Percentiles rank a stretch among this genome's conserved stretches.
Evolutionary conservation across 2,888 invertebrate species (phyloP).

Genomic region (Temnothorax ravouxi): DNA sequence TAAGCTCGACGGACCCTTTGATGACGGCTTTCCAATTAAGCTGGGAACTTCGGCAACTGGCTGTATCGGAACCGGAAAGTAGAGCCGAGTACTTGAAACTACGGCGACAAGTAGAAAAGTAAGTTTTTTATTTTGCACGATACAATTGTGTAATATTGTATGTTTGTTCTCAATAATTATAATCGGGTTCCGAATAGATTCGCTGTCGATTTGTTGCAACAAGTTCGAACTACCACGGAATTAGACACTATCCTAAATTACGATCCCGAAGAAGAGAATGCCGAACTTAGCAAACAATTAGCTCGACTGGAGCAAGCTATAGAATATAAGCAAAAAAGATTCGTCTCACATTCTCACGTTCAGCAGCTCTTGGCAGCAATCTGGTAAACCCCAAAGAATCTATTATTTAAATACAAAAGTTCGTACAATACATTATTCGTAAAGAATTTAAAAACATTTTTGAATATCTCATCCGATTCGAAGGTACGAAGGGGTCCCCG

Average conservation of each 20-base stretch:
- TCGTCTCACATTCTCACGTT: slow-evolving; percentile 98
- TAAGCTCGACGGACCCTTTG: slow-evolving; percentile 97
- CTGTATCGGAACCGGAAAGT: slow-evolving; percentile 97
- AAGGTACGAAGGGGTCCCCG: slow-evolving; percentile 96
- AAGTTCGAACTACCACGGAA: slow-evolving; percentile 97
- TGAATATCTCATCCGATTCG: not conserved
- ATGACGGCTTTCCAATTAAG: slow-evolving; percentile 97
- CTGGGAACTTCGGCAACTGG: slow-evolving; percentile 96
- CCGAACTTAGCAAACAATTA: slow-evolving; percentile 85
- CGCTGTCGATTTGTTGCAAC: slow-evolving; percentile 96
- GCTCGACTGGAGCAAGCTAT: slow-evolving; percentile 96
- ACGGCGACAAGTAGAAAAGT: slow-evolving; percentile 94
- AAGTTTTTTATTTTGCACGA: slow-evolving; percentile 39
- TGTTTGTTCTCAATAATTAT: not conserved
- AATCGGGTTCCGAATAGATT: slow-evolving; percentile 87
- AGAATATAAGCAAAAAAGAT: slow-evolving; percentile 97
- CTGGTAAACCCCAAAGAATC: slow-evolving; percentile 88
- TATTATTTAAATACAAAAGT: not conserved
- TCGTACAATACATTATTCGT: not conserved
- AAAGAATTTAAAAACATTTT: not conserved
- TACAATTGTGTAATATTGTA: not conserved
- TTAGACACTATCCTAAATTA: slow-evolving; percentile 97
- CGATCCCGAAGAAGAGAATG: slow-evolving; percentile 93
- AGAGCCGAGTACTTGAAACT: slow-evolving; percentile 95
- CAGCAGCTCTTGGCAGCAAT: slow-evolving; percentile 96